These are phyloP conservation scores for Eclectus roratus DNA, from an alignment of 2,113 vertebrate species.

Conservation along the genomic window DNA sequence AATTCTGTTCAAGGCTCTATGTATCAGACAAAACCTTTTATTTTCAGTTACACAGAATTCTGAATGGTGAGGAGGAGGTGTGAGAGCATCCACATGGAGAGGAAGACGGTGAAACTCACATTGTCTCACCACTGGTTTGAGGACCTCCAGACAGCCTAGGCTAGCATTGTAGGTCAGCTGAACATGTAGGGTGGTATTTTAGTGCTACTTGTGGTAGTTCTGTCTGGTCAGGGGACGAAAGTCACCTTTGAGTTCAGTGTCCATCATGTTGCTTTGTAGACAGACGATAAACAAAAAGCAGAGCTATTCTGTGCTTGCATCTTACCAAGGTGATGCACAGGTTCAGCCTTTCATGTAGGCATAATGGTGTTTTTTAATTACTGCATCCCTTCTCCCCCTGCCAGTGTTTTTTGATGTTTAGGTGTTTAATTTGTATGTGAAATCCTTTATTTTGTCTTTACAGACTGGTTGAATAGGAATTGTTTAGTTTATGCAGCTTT, in stretches of 20 bases:
- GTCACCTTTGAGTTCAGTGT: background rate
- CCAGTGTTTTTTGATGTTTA: background rate
- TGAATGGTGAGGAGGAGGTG: background rate
- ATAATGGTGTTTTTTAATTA: background rate
- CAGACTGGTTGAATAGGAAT: conserved; percentile 60
- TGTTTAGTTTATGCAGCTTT: conserved; percentile 40
- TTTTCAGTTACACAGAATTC: background rate
- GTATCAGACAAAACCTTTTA: background rate
- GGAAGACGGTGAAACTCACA: background rate
- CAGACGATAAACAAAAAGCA: background rate
- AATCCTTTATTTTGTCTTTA: conserved; percentile 67
- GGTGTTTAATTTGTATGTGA: background rate
- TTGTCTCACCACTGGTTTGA: background rate
- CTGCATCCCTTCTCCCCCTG: background rate
- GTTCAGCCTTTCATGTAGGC: background rate
- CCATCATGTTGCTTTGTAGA: background rate
- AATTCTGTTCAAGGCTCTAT: background rate
- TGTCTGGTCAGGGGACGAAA: background rate
- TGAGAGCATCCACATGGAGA: background rate
- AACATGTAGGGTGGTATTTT: background rate
- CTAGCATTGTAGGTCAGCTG: background rate
- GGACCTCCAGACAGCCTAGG: background rate
- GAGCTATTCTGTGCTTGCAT: background rate
- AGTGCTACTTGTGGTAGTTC: background rate
- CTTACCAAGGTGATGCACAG: background rate